Evolutionary conservation across 2,797 vertebrate species (phyloP).

Genomic region (Acridotheres tristis): DNA sequence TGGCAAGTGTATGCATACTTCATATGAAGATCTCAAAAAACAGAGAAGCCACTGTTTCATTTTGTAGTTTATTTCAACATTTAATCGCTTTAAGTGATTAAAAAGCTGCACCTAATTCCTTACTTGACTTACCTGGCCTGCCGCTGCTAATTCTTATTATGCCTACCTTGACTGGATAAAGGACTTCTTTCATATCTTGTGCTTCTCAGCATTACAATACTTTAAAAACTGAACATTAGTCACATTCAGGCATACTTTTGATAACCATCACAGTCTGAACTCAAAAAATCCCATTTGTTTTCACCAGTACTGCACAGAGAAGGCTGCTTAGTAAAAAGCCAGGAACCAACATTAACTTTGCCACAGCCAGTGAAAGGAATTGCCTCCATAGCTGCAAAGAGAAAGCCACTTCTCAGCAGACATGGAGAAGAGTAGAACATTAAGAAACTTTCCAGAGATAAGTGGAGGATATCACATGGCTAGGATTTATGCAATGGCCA

Average conservation of each 20-base stretch:
- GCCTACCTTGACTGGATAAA: background rate
- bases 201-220: background rate
- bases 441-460: background rate
- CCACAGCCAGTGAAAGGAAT: background rate
- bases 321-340: background rate
- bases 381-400: background rate
- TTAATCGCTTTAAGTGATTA: background rate
- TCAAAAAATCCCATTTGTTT: background rate
- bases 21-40: background rate
- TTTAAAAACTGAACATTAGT: background rate
- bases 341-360: background rate
- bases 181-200: background rate
- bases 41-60: background rate
- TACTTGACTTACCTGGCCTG: background rate
- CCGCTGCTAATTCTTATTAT: background rate
- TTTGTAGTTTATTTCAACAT: background rate
- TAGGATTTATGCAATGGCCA: background rate
- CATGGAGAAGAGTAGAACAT: background rate
- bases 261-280: background rate
- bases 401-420: background rate
- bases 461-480: background rate
- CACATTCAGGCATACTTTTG: background rate
- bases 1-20: background rate
- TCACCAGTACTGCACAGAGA: background rate
- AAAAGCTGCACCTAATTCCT: background rate